These are phyloP conservation scores for Drosophila silvestris DNA, from an alignment of 2,888 invertebrate genomes.

Conservation along the genomic window DNA sequence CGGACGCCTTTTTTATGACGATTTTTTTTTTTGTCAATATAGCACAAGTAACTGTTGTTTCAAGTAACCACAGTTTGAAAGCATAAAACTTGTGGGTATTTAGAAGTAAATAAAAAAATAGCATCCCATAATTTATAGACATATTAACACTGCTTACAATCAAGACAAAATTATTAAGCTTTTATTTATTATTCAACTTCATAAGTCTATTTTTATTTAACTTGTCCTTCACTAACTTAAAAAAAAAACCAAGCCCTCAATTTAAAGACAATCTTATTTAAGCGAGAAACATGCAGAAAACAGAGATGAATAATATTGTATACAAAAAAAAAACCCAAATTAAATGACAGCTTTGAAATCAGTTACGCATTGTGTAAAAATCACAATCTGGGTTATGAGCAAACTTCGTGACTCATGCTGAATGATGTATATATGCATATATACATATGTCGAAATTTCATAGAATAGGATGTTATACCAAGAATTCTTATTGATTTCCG, in stretches of 20 bases:
- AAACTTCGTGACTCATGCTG: slow-evolving; percentile 35
- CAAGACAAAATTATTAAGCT: background rate
- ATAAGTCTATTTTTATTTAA: slow-evolving; percentile 15
- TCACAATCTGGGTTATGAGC: slow-evolving; percentile 14
- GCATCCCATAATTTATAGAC: background rate
- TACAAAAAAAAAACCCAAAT: slow-evolving; percentile 27
- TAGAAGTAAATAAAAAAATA: background rate
- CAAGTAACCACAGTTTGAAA: background rate
- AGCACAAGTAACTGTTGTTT: slow-evolving; percentile 52
- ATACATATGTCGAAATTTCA: background rate
- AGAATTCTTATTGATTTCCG: background rate
- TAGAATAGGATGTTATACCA: background rate
- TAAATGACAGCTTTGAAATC: slow-evolving; percentile 37
- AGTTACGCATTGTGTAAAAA: slow-evolving; percentile 52
- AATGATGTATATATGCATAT: background rate
- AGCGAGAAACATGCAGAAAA: slow-evolving; percentile 10
- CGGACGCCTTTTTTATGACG: slow-evolving; percentile 8
- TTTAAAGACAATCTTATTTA: slow-evolving; percentile 28
- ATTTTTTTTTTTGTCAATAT: slow-evolving; percentile 13
- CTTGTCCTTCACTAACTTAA: slow-evolving; percentile 47
- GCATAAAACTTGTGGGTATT: background rate
- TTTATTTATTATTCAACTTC: slow-evolving; percentile 7
- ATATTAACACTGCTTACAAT: slow-evolving; percentile 8
- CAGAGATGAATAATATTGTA: slow-evolving; percentile 1
- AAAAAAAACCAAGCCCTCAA: slow-evolving; percentile 17